Evolutionary conservation across 1,140 invertebrate species (phyloP), one percentile per base, ranked within the genome.

Genomic region (Cotesia typhae): DNA sequence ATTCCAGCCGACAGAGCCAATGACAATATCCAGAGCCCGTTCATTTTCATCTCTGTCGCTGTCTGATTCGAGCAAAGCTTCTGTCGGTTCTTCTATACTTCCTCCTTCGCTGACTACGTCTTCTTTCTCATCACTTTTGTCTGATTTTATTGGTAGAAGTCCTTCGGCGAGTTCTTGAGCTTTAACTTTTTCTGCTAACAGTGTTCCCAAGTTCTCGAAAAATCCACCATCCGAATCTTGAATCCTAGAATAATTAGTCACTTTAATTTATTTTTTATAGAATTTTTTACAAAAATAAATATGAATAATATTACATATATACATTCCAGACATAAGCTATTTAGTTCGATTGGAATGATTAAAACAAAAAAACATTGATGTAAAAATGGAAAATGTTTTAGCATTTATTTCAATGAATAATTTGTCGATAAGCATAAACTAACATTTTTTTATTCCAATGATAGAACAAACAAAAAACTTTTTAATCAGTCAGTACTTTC

Each of bases 161-260:
- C 81, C 82, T 72, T 84, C 83, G 12, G 73, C 76, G 9, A 76
- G 73, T 47, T 81, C 78, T 67, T 84, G 84, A 4, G 74, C 78
- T 41, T 81, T 76, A 10, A 74, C 84, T 72, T 89, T 90, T 81
- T 93, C 91, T n/a, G 90, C 90, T 38, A 94, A 81, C 12, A 93
- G 83, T 0, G 91, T 92, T 1, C 93, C 93, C 77, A 94, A 92
- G 75, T 91, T 92, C 80, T 94, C 93, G 80, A 94, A 94, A 79
- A 94, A 94, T 41, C 92, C 90, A 75, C 91, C 92, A 82, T 94
- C 93, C 3, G 92, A 87, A 85, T 93, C 91, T 85, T 93, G 92
- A 70, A 94, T 89, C 85, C 92, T 93, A 87, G 35, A 85, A 89
- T 67, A 28, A 28, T 28, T 28, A 28, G 3, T 28, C 28, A 28